Base-by-base conservation (phyloP, 1,140 invertebrate species). In the Sycobia sp. region DNA sequence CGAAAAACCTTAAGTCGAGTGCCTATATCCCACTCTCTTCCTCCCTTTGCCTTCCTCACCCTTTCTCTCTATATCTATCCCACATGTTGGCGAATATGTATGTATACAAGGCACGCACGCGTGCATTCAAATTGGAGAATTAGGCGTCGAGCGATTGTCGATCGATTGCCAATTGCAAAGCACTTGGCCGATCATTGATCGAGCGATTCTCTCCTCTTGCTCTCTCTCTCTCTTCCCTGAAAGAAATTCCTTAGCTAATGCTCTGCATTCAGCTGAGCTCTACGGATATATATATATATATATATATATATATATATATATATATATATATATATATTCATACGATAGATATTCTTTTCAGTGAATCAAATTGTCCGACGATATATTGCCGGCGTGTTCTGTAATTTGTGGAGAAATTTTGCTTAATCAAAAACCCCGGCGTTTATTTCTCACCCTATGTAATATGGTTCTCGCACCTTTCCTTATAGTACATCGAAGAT, bases 71-170 rank as follows among this genome's bases (percentile, higher is more conserved):
- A 5, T 41, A 20, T 9, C 11, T 27, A 20, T 16, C 29, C 23
- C 27, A 8, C 9, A 13, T 7, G 41, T 44, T n/a, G 4, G 20
- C 41, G 41, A 5, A 8, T 5, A 36, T 29, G 49, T n/a, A 47
- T 4, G 22, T 25, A 20, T 49, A 29, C 11, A n/a, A 27, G 29
- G 25, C 49, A 38, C 41, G 29, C 60, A 60, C 65, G 68, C 62
- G 53, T 63, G 64, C 69, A 69, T 69, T 70, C 63, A 74, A 74
- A 74, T 74, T 74, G 71, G 64, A 38, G 71, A 73, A 73, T 73
- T 73, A 73, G 72, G 67, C 59, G 60, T 58, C 51, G 47, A 51
- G 46, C 27, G 32, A 58, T 55, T n/a, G 39, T 18, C 50, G 25
- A 47, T 62, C 41, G 50, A 53, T 53, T 11, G 29, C 29, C 29